phyloP scores from a whole-genome alignment of 2,113 vertebrate genomes.

The Phalacrocorax carbo region DNA sequence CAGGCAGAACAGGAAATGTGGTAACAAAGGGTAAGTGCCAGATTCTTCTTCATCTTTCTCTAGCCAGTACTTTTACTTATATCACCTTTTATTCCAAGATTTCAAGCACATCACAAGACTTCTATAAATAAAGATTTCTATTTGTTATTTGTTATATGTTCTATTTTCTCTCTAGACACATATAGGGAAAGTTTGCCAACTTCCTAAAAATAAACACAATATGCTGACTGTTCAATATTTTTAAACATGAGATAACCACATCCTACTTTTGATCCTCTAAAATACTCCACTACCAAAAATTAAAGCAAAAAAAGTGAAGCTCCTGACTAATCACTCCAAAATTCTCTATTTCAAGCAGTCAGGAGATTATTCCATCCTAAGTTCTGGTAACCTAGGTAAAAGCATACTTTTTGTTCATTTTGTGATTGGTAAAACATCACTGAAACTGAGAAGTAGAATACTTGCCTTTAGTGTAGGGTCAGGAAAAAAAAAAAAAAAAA shows the following conservation, averaged over 20 bases:
- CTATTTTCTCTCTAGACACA: not conserved
- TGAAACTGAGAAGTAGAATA: not conserved
- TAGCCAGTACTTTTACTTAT: not conserved
- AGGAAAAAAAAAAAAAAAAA: not conserved
- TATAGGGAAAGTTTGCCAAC: not conserved
- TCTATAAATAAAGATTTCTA: not conserved
- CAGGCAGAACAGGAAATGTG: not conserved
- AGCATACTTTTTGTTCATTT: not conserved
- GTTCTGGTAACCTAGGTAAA: not conserved
- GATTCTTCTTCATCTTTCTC: not conserved
- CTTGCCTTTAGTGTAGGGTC: not conserved
- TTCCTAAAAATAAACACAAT: not conserved
- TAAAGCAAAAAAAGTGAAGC: not conserved
- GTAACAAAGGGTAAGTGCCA: not conserved
- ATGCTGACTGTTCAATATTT: not conserved
- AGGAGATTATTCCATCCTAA: not conserved
- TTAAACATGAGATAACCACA: not conserved
- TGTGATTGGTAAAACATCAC: not conserved
- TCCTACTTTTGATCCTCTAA: not conserved
- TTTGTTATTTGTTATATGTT: not conserved
- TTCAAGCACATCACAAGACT: not conserved
- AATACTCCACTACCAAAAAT: not conserved
- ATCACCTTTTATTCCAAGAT: not conserved
- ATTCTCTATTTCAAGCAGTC: not conserved
- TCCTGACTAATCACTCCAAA: not conserved